phyloP scores from a whole-genome alignment of 2,113 vertebrate species.

The Paramisgurnus dabryanus region DNA sequence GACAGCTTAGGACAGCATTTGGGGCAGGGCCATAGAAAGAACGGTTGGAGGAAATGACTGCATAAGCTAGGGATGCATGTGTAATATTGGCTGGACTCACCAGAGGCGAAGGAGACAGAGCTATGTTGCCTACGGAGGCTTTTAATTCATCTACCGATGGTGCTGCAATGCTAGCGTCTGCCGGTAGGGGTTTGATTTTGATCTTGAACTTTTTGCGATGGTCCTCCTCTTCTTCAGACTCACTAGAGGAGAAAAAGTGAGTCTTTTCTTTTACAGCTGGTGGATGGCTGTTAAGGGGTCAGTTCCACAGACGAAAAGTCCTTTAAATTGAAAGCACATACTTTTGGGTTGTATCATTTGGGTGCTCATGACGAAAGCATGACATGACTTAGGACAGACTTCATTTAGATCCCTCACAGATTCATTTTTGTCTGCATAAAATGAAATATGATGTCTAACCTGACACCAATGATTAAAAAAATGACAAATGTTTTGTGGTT shows the following conservation, averaged over 20 bases:
- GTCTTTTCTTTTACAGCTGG: constrained; percentile 81
- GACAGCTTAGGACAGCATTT: too few relatives aligned
- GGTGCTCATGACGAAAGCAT: too few relatives aligned
- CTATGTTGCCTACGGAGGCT: constrained; percentile 93
- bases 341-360: too few relatives aligned
- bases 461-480: too few relatives aligned
- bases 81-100: constrained; percentile 77
- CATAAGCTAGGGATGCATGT: background rate
- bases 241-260: constrained; percentile 96
- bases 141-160: constrained; percentile 92
- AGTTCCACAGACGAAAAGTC: too few relatives aligned
- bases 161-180: constrained; percentile 75
- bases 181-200: constrained; percentile 89
- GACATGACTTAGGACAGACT: too few relatives aligned
- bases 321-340: too few relatives aligned
- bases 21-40: background rate
- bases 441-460: too few relatives aligned
- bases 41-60: background rate
- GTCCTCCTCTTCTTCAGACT: constrained; percentile 94
- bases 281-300: constrained; percentile 82
- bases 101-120: constrained; percentile 91
- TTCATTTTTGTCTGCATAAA: background rate
- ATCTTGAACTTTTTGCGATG: constrained; percentile 95
- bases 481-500: too few relatives aligned
- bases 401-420: background rate